Base-by-base conservation (phyloP, 2,113 vertebrate genomes). In the Chitala chitala region DNA sequence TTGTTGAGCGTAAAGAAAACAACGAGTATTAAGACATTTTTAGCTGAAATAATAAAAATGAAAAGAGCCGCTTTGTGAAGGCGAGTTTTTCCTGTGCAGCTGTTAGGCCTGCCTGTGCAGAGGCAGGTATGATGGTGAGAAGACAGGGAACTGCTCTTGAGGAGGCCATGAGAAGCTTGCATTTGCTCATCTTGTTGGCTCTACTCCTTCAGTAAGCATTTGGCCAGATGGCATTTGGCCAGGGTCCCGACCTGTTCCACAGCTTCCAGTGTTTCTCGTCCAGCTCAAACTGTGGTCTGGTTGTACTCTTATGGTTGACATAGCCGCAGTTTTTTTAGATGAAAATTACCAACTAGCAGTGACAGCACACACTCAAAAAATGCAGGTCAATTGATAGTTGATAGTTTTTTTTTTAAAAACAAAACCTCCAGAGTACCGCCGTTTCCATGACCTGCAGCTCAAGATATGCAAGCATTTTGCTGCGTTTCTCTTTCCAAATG, bases 71-170 rank as follows among this genome's bases (percentile, higher is more conserved):
- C 53, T 76, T 78, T 74, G 31, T 48, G 22, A 63, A 80, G 64
- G 82, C 81, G 79, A 78, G 59, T 88, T 84, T 89, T 82, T 78
- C 59, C 87, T 89, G 88, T 86, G 86, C 86, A 85, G 75, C 61
- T 58, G 24, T 64, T 76, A 59, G 75, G 78, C 82, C 64, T 72
- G 71, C 53, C 53, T 26, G 65, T 5, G n/a, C 3, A 31, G 31
- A 1, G 75, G 44, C 56, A 79, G 80, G 78, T 70, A 12, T 24
- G 70, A 51, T 29, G 24, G 40, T 9, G 40, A 54, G 61, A 69
- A 53, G 15, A 38, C 44, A 76, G 69, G 75, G 73, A 20, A 36
- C 44, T 22, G 26, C 44, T 46, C 44, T 50, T 42, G 55, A 3
- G 40, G 20, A 44, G 3, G 3, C n/a, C 63, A 8, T 1, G 8